A percentile compares a stretch with the other conserved stretches of the same genome.
Conservation (phyloP, 2,888 invertebrate species). For the Sinohyriopsis cumingii region DNA sequence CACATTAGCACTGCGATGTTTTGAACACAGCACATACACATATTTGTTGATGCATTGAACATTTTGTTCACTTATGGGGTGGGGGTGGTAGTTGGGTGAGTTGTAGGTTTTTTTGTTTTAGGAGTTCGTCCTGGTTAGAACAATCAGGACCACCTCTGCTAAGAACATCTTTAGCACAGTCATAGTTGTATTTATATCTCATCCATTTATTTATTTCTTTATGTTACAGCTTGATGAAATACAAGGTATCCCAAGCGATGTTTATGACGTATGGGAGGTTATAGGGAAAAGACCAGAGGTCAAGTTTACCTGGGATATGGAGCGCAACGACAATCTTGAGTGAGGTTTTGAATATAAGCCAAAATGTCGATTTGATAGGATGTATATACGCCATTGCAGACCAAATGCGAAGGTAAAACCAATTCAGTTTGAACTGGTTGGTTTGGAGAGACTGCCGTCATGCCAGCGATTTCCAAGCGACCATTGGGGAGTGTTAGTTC, state of each 20-base stretch:
- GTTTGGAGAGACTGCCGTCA: constrained; percentile 73
- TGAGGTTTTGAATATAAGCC: constrained; percentile 69
- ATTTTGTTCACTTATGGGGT: too few species aligned
- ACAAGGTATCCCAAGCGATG: constrained; percentile 71
- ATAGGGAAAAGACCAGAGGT: constrained; percentile 75
- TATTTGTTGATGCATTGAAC: too few species aligned
- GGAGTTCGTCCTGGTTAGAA: too few species aligned
- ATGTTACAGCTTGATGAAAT: constrained; percentile 61
- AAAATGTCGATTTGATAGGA: constrained; percentile 75
- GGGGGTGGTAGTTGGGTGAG: too few species aligned
- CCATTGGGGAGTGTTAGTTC: constrained; percentile 75
- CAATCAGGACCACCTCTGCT: too few species aligned
- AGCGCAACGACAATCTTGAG: constrained; percentile 75
- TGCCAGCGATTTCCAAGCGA: constrained; percentile 76
- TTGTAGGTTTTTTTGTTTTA: too few species aligned
- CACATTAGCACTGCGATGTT: too few species aligned
- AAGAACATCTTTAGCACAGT: too few species aligned
- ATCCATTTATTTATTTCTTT: too few species aligned
- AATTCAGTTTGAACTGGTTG: constrained; percentile 75
- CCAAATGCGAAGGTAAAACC: constrained; percentile 61
- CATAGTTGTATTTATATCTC: too few species aligned
- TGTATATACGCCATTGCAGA: constrained; percentile 71
- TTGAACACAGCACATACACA: too few species aligned
- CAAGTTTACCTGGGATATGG: constrained; percentile 77
- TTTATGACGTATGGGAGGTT: constrained; percentile 75